Percentiles rank a stretch among this genome's conserved stretches.
Evolutionary conservation across 2,113 vertebrate genomes (phyloP).

Genomic region (Ctenodactylus gundi): DNA sequence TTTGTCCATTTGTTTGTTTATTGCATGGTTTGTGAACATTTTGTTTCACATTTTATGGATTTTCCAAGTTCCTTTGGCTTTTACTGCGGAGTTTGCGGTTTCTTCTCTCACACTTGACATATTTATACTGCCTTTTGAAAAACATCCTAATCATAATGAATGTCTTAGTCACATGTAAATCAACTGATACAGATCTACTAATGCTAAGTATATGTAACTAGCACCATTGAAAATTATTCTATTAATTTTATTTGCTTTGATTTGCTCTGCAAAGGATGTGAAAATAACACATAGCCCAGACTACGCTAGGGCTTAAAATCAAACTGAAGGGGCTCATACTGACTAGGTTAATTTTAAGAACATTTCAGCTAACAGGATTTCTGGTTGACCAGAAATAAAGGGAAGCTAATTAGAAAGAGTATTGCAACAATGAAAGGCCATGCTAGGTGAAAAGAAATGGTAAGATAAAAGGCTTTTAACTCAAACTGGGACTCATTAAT

Average conservation of each 20-base stretch:
- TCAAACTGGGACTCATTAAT: neutral
- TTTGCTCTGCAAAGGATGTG: neutral
- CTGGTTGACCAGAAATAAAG: neutral
- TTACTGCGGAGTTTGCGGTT: neutral
- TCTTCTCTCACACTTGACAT: neutral
- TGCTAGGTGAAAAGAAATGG: neutral
- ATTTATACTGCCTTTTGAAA: neutral
- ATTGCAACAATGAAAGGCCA: no score
- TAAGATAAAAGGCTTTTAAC: neutral
- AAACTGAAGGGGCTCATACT: neutral
- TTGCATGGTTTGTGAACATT: neutral
- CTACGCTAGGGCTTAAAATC: neutral
- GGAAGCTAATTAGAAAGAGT: neutral
- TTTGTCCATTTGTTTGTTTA: neutral
- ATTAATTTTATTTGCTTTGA: neutral
- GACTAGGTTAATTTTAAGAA: neutral
- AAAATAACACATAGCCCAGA: neutral
- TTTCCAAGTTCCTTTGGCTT: constrained; percentile 3
- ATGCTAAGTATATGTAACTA: neutral
- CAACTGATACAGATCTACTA: neutral
- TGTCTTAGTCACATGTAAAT: neutral
- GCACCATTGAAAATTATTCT: neutral
- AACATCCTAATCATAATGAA: neutral
- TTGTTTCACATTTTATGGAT: neutral
- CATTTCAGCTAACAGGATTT: neutral